Conservation (phyloP, 2,888 invertebrate genomes). For the Pelosia muscerda region DNA sequence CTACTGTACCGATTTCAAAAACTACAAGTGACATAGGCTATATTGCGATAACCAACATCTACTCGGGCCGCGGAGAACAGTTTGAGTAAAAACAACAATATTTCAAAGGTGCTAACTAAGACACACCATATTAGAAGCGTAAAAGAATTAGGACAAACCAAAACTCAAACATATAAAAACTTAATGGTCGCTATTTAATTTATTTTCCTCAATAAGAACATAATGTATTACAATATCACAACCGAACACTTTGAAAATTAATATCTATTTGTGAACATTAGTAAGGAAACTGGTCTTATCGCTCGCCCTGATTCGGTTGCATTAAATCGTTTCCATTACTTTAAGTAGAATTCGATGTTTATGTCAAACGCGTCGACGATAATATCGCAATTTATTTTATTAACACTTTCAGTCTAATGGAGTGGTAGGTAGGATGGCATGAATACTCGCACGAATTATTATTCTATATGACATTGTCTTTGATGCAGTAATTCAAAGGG, state of each 20-base stretch:
- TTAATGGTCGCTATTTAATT: not conserved
- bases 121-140: not conserved
- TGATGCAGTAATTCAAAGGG: conserved; percentile 26
- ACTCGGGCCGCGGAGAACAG: too few relatives aligned
- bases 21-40: too few relatives aligned
- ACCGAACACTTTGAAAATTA: conserved; percentile 51
- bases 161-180: not conserved
- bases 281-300: conserved; percentile 70
- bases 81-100: too few relatives aligned
- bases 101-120: too few relatives aligned
- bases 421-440: conserved; percentile 57
- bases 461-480: conserved; percentile 22
- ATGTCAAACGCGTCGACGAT: conserved; percentile 81
- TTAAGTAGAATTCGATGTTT: conserved; percentile 86
- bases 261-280: conserved; percentile 59
- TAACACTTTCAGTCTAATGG: conserved; percentile 79
- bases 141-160: not conserved
- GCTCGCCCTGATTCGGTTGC: conserved; percentile 71
- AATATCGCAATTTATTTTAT: conserved; percentile 84
- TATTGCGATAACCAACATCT: too few relatives aligned
- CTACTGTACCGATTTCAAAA: too few relatives aligned
- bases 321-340: conserved; percentile 84
- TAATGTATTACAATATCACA: conserved; percentile 26
- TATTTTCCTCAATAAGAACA: conserved; percentile 13
- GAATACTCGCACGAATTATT: conserved; percentile 37